Conservation (phyloP, 53 echinoderm and acorn worm genomes). For the Glandiceps talaboti region DNA sequence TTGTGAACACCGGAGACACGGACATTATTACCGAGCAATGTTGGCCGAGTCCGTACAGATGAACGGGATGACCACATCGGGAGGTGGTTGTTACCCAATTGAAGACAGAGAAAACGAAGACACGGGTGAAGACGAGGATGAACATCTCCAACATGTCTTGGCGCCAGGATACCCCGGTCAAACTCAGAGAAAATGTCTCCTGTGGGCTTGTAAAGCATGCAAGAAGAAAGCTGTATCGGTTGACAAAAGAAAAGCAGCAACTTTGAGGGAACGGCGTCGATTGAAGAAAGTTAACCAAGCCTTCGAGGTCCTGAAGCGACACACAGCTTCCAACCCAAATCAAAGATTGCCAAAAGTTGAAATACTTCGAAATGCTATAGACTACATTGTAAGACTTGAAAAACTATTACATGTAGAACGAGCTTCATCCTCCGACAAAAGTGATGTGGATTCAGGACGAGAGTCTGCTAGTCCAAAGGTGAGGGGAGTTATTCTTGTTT, state of each 20-base stretch:
- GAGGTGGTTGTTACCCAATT: constrained; percentile 9
- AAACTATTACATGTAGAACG: constrained; percentile 85
- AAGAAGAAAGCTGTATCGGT: constrained; percentile 93
- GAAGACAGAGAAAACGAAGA: constrained; percentile 29
- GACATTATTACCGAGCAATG: constrained; percentile 34
- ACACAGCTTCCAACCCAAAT: constrained; percentile 85
- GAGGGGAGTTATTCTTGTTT: neutral
- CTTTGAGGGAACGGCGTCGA: constrained; percentile 78
- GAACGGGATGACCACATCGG: constrained; percentile 40
- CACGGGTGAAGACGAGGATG: constrained; percentile 53
- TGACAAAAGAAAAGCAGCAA: constrained; percentile 98
- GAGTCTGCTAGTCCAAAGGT: neutral
- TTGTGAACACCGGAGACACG: constrained; percentile 26
- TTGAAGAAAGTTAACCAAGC: constrained; percentile 96
- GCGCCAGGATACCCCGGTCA: constrained; percentile 94
- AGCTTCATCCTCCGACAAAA: neutral
- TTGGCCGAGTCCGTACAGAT: constrained; percentile 44
- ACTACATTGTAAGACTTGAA: constrained; percentile 95
- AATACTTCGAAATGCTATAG: constrained; percentile 93
- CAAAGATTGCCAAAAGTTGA: constrained; percentile 93
- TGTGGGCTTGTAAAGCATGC: constrained; percentile 99
- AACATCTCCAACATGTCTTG: constrained; percentile 90
- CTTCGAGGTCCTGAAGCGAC: constrained; percentile 88
- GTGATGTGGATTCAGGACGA: neutral
- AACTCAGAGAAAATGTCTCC: constrained; percentile 83